phyloP scores from a whole-genome alignment of 2,888 invertebrate genomes.

The Caradrina clavipalpis region DNA sequence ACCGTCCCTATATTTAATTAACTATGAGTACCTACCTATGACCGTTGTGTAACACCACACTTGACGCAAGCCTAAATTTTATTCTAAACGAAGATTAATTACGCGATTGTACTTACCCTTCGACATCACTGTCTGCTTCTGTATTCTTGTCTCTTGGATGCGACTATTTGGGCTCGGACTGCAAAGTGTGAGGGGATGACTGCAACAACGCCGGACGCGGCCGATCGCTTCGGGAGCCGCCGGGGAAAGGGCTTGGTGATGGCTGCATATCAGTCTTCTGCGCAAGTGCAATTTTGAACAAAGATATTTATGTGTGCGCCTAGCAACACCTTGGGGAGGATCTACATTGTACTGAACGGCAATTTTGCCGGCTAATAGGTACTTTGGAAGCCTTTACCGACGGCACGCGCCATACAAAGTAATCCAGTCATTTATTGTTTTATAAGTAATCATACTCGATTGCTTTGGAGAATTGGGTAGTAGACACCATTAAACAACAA shows the following conservation, averaged over 20 bases:
- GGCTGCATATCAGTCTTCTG: slow-evolving; percentile 34
- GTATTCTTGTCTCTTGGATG: background rate
- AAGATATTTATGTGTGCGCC: slow-evolving; percentile 1
- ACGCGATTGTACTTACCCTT: slow-evolving; percentile 14
- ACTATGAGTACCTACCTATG: background rate
- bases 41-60: background rate
- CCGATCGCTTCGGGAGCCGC: slow-evolving; percentile 9
- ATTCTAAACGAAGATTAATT: background rate
- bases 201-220: slow-evolving; percentile 3
- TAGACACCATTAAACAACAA: too few species aligned
- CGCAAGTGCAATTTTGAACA: slow-evolving; percentile 49
- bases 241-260: slow-evolving; percentile 21
- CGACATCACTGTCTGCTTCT: background rate
- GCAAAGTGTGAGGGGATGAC: background rate
- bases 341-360: slow-evolving; percentile 7
- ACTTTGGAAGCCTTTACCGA: background rate
- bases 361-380: background rate
- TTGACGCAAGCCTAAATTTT: background rate
- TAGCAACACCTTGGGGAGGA: slow-evolving; percentile 2
- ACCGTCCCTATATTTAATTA: background rate
- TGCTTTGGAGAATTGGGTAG: too few species aligned
- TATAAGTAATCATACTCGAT: too few species aligned
- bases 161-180: background rate
- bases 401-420: too few species aligned
- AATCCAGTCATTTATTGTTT: too few species aligned